phyloP scores from a whole-genome alignment of 2,113 vertebrate species.

The Benitochromis conjunctus region DNA sequence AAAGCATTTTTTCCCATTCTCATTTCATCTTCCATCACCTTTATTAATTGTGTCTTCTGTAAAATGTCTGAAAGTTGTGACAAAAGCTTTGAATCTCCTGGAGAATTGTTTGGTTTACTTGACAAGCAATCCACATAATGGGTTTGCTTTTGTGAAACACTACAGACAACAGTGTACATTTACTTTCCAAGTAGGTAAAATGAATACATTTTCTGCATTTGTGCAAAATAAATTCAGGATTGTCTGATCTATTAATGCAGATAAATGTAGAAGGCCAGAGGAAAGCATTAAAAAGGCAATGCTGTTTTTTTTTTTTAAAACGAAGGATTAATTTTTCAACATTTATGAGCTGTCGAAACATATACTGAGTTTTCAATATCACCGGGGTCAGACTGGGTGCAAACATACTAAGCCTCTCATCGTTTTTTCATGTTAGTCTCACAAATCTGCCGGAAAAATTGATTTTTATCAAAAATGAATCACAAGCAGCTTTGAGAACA shows the following conservation, averaged over 20 bases:
- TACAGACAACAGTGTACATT: background rate
- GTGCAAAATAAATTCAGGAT: background rate
- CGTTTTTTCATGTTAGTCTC: slow-evolving; percentile 1
- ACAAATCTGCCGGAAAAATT: background rate
- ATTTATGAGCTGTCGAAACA: background rate
- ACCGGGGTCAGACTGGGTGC: background rate
- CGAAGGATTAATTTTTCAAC: slow-evolving; percentile 9
- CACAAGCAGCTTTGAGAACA: background rate
- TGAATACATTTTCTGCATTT: background rate
- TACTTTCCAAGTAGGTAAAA: background rate
- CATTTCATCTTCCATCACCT: background rate
- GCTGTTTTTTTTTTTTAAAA: background rate
- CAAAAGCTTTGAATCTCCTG: background rate
- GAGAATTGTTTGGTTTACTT: background rate
- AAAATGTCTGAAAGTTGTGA: background rate
- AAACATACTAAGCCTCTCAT: slow-evolving; percentile 18
- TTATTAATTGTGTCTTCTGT: background rate
- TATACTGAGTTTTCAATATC: slow-evolving; percentile 11
- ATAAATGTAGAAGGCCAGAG: background rate
- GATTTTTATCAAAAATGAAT: background rate
- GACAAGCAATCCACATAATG: background rate
- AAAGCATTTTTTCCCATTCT: background rate
- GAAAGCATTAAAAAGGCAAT: background rate
- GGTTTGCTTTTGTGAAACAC: background rate
- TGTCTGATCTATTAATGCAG: background rate